Percentiles rank a stretch among this genome's conserved stretches.
These are phyloP conservation scores for Dromococcyx pavoninus DNA, from an alignment of 2,797 vertebrate genomes.

Conservation along the genomic window DNA sequence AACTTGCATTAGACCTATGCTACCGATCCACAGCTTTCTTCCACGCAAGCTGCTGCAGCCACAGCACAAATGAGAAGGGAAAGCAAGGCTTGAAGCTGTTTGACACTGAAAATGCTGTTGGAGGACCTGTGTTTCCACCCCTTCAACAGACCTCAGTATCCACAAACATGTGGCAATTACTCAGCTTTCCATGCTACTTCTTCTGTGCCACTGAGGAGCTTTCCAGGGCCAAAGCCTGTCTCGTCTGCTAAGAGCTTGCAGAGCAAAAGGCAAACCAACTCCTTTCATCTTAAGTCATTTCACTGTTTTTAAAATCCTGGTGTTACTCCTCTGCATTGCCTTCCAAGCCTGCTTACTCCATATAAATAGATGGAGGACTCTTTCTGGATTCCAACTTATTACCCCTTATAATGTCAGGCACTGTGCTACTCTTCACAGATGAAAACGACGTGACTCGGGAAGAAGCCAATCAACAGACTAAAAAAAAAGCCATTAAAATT, in stretches of 20 bases:
- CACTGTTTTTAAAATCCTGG: not conserved
- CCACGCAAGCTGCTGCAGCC: not conserved
- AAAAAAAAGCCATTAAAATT: conserved; percentile 27
- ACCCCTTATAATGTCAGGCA: conserved; percentile 55
- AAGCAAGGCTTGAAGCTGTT: not conserved
- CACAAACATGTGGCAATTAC: not conserved
- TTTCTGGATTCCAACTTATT: conserved; percentile 57
- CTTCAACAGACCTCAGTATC: not conserved
- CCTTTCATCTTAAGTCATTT: not conserved
- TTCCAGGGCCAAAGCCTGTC: not conserved
- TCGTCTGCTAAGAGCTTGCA: not conserved
- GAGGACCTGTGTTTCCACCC: not conserved
- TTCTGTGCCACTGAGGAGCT: not conserved
- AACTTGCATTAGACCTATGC: not conserved
- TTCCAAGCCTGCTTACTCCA: conserved; percentile 41
- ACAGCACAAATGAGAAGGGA: not conserved
- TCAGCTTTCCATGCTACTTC: not conserved
- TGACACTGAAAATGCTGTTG: not conserved
- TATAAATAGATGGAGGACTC: conserved; percentile 14
- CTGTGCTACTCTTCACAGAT: conserved; percentile 64
- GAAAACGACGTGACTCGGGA: conserved; percentile 48
- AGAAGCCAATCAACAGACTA: conserved; percentile 39
- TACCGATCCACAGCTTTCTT: not conserved
- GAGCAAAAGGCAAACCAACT: not conserved
- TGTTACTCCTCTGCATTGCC: not conserved